Base-by-base conservation (phyloP, 2,113 vertebrate genomes). In the Chaetodon auriga region DNA sequence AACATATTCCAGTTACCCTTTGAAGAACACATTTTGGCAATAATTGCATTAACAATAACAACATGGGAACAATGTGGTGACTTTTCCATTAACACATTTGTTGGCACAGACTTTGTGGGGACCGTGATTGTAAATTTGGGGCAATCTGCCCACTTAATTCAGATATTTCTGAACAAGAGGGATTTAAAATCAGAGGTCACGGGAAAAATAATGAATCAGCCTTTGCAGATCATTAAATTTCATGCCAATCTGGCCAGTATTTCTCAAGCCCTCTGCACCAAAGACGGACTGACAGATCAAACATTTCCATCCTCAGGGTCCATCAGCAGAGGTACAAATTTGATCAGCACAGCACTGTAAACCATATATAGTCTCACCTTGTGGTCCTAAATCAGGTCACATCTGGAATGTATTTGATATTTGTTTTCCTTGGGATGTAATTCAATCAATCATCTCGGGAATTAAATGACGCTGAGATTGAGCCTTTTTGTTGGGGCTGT, bases 321-420 rank as follows among this genome's bases (percentile, higher is more conserved):
- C 16, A 49, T 11, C 49, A 48, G 66, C 1, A 55, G 43, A 35
- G 51, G 19, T 8, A 16, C n/a, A 57, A 51, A 75, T 78, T 14
- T n/a, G 25, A 81, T 68, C 25, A 70, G 49, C 6, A 16, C 57
- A 53, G 38, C 62, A 63, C 16, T 69, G 19, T 62, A 25, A 46
- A 53, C 25, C 69, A 48, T 0, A 53, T 13, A 35, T 54, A 38
- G 53, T 75, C 48, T 57, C 41, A 75, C 38, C 30, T 9, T 35
- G 71, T 61, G 41, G 35, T 63, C 43, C 30, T 51, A 61, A 48
- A 75, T 23, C 60, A 19, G 30, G 19, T 73, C 19, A 58, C 19
- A 35, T 46, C 35, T 71, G 45, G 16, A 63, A 53, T 61, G 77
- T 7, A 82, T 84, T 54, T 57, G 46, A 78, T 55, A 38, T 49